phyloP scores from a whole-genome alignment of 1,140 invertebrate genomes.

The Luehdorfia chinensis region DNA sequence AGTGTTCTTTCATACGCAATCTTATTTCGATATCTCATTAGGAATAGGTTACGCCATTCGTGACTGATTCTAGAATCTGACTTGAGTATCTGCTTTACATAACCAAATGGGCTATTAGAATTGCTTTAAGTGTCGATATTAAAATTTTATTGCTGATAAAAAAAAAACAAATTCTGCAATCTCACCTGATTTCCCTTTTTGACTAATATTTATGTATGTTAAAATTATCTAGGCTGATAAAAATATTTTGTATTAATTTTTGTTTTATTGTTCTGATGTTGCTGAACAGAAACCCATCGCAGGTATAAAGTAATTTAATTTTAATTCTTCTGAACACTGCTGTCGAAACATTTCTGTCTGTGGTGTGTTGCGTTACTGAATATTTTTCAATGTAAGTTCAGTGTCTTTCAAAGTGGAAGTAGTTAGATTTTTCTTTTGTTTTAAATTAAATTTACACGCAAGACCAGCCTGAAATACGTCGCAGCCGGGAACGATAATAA shows the following conservation, averaged over 20 bases:
- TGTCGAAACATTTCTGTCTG: no score
- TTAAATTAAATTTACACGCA: no score
- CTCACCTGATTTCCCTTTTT: background rate
- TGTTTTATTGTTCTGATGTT: no score
- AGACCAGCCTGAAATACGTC: no score
- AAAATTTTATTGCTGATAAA: conserved; percentile 6
- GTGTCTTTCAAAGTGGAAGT: no score
- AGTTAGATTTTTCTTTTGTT: no score
- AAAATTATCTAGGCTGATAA: background rate
- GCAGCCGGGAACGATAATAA: background rate
- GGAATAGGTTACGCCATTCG: conserved; percentile 6
- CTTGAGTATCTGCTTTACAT: background rate
- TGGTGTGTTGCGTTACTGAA: no score
- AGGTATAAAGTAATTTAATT: no score
- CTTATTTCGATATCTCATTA: background rate
- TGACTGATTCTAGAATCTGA: background rate
- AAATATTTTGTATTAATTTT: no score
- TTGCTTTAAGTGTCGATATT: conserved; percentile 2
- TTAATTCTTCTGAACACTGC: no score
- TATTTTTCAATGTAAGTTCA: no score
- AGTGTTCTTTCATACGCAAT: background rate
- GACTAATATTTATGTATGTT: background rate
- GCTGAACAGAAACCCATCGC: no score
- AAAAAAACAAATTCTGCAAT: background rate
- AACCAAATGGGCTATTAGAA: conserved; percentile 1